phyloP scores from a whole-genome alignment of 1,140 invertebrate species.

The Mylabris phalerata region DNA sequence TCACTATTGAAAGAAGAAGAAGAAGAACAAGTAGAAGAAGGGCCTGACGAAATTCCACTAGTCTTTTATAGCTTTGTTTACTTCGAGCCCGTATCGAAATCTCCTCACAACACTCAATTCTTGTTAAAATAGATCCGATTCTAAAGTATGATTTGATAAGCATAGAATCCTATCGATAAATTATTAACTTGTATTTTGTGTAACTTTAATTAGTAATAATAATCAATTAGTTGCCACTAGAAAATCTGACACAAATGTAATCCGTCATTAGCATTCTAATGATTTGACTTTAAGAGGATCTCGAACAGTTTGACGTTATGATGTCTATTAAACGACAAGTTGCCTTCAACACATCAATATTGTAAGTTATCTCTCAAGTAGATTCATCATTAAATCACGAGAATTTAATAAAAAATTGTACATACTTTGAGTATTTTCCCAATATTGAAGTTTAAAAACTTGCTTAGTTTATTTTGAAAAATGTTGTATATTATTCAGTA shows the following conservation, averaged over 20 bases:
- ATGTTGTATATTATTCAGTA: conserved; percentile 23
- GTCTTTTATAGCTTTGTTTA: conserved; percentile 42
- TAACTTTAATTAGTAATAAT: too few species aligned
- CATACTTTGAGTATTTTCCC: too few species aligned
- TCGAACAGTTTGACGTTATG: too few species aligned
- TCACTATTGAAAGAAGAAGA: conserved; percentile 25
- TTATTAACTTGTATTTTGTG: too few species aligned
- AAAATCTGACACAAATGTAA: too few species aligned
- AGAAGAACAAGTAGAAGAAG: conserved; percentile 11
- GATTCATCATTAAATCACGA: background rate
- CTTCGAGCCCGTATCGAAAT: conserved; percentile 30
- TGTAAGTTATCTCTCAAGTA: background rate
- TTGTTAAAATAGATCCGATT: conserved; percentile 3
- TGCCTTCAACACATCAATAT: background rate
- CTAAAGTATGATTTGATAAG: too few species aligned
- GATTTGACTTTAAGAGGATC: too few species aligned
- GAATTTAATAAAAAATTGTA: too few species aligned
- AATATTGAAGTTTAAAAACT: background rate
- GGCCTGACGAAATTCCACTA: conserved; percentile 16
- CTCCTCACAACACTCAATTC: conserved; percentile 29
- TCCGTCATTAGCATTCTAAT: too few species aligned
- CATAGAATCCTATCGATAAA: too few species aligned
- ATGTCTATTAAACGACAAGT: background rate
- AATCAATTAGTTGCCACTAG: too few species aligned
- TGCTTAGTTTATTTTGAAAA: conserved; percentile 22